Evolutionary conservation across 2,888 invertebrate genomes (phyloP), one percentile per base, ranked within the genome.

Genomic region (Agriotes lineatus): DNA sequence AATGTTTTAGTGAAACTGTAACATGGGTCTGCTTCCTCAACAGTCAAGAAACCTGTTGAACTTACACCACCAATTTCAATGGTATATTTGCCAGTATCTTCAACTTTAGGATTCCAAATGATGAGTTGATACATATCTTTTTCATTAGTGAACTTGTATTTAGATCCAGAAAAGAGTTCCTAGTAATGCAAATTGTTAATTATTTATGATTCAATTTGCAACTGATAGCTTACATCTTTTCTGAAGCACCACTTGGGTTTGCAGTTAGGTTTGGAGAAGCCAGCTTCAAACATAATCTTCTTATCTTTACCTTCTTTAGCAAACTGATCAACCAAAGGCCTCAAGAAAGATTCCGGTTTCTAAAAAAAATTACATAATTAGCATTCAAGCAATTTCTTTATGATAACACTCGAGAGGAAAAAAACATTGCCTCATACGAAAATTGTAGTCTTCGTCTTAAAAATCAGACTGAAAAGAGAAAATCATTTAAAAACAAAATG

Each of bases 261-360:
- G 80, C 93, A 89, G 84, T 97, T 97, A n/a, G 96, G 92, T 86
- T 97, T 99, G 73, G 96, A 95, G 87, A 99, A 99, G 82, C 94
- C 93, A 71, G 95, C 96, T 84, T 96, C 96, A 82, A 99, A 97
- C 39, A 90, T 89, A 75, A 96, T 95, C 85, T 96, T 95, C 85
- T 96, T 97, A 85, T 98, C 97, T 85, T 97, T 96, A 78, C 97
- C 95, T 90, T 99, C 95, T 85, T 96, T 94, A 76, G 95, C 95
- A 82, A 93, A 93, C 86, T 95, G 93, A 87, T 99, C 98, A 80
- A 96, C 92, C 81, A 99, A 88, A 71, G 97, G 97, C 85, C 95
- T 96, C 84, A 97, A 89, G 91, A 97, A 99, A 71, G 92, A 89
- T 80, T 97, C 97, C 88, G 91, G 92, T 92, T 97, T 97, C 96